Conservation (phyloP, 2,888 invertebrate species). For the Dryococelus australis region DNA sequence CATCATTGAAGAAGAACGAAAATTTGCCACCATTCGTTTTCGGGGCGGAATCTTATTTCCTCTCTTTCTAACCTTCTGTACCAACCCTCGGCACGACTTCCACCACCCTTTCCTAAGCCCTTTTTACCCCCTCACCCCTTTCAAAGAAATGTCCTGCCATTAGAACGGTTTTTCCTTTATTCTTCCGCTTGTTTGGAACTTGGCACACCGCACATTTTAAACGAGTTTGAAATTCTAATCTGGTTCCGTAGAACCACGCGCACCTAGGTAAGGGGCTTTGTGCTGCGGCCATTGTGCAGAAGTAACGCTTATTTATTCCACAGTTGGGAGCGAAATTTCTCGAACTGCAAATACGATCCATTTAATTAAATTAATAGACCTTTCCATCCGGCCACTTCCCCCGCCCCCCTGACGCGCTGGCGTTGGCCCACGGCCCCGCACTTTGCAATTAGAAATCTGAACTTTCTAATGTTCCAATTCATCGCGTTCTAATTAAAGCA, state of each 20-base stretch:
- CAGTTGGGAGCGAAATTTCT: background rate
- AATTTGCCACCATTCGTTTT: background rate
- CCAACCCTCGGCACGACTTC: background rate
- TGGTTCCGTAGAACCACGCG: background rate
- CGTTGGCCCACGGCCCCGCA: constrained; percentile 12
- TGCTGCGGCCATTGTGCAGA: constrained; percentile 4
- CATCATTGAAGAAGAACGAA: background rate
- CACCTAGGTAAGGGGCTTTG: background rate
- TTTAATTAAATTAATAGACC: constrained; percentile 33
- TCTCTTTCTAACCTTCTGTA: background rate
- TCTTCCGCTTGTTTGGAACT: constrained; percentile 11
- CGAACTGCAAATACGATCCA: constrained; percentile 31
- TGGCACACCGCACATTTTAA: constrained; percentile 30
- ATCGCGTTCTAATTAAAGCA: constrained; percentile 37
- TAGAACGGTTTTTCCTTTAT: constrained; percentile 16
- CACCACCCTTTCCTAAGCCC: background rate
- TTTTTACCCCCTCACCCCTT: background rate
- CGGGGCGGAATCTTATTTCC: background rate
- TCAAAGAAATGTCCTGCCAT: background rate
- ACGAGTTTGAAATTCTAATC: constrained; percentile 34
- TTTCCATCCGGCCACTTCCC: constrained; percentile 4
- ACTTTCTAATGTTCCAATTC: constrained; percentile 35
- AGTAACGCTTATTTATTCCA: constrained; percentile 16
- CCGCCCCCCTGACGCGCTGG: background rate
- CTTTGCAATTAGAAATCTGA: constrained; percentile 35